Percentiles rank a stretch among this genome's conserved stretches.
Conservation (phyloP, 2,797 vertebrate genomes). For the Tokudaia muenninki region DNA sequence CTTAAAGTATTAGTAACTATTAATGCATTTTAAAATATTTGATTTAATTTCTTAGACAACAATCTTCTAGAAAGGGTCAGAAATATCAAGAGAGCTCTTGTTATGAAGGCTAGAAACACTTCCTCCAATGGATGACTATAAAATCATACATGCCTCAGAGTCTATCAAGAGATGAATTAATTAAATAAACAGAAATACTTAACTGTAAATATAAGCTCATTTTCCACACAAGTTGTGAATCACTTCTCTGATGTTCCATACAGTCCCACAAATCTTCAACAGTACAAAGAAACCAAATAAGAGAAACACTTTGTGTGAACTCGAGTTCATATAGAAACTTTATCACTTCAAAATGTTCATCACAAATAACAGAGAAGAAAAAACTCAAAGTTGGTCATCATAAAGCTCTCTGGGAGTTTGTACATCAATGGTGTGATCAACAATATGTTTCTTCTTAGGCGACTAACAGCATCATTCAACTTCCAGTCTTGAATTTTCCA, state of each 20-base stretch:
- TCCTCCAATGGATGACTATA: not conserved
- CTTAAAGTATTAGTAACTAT: not conserved
- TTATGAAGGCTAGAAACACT: not conserved
- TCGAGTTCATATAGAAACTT: not conserved
- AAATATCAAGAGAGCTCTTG: not conserved
- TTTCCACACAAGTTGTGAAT: not conserved
- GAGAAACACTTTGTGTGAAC: not conserved
- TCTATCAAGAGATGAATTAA: slow-evolving; percentile 7
- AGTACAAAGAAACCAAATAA: not conserved
- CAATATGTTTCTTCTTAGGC: not conserved
- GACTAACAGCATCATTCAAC: slow-evolving; percentile 23
- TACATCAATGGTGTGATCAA: slow-evolving; percentile 17
- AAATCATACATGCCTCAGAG: not conserved
- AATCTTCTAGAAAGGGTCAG: not conserved
- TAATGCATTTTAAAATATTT: slow-evolving; percentile 27
- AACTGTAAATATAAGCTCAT: slow-evolving; percentile 15
- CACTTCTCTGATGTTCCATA: not conserved
- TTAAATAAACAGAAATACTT: slow-evolving; percentile 26
- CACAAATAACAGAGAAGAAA: slow-evolving; percentile 23
- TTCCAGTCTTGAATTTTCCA: slow-evolving; percentile 69
- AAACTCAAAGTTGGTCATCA: slow-evolving; percentile 25
- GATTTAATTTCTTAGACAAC: not conserved
- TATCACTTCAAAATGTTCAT: not conserved
- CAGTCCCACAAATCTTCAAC: not conserved
- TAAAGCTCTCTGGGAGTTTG: slow-evolving; percentile 24